These are phyloP conservation scores for Nowickia ferox DNA, from an alignment of 2,888 invertebrate genomes.

Conservation along the genomic window DNA sequence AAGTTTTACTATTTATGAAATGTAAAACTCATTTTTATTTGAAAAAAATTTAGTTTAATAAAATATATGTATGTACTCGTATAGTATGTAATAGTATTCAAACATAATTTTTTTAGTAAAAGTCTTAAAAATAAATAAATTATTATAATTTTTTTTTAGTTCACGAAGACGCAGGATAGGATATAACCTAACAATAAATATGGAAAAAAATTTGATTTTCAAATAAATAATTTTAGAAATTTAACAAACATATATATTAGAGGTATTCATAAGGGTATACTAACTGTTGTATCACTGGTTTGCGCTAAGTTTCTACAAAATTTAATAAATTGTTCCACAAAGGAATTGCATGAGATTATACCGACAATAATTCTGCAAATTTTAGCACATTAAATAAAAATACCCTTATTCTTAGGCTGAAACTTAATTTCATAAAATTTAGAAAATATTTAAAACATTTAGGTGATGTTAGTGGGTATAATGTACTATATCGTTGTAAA, in stretches of 20 bases:
- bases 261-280: background rate
- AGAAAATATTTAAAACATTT: conserved; percentile 7
- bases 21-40: conserved; percentile 34
- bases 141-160: background rate
- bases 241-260: background rate
- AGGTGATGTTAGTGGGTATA: too few relatives aligned
- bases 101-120: background rate
- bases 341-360: background rate
- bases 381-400: background rate
- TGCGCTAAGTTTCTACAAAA: background rate
- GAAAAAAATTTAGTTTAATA: background rate
- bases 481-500: background rate
- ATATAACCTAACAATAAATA: conserved; percentile 6
- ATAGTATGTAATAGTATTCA: background rate
- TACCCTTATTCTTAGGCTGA: conserved; percentile 1
- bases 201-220: background rate
- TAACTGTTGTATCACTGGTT: background rate
- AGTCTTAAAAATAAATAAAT: background rate
- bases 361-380: background rate
- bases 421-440: conserved; percentile 9
- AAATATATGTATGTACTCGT: background rate
- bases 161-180: background rate
- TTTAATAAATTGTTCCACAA: background rate
- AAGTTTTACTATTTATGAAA: conserved; percentile 67
- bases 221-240: conserved; percentile 7